Evolutionary conservation across 2,888 invertebrate genomes (phyloP), one percentile per base, ranked within the genome.

Genomic region (Baronia brevicornis): DNA sequence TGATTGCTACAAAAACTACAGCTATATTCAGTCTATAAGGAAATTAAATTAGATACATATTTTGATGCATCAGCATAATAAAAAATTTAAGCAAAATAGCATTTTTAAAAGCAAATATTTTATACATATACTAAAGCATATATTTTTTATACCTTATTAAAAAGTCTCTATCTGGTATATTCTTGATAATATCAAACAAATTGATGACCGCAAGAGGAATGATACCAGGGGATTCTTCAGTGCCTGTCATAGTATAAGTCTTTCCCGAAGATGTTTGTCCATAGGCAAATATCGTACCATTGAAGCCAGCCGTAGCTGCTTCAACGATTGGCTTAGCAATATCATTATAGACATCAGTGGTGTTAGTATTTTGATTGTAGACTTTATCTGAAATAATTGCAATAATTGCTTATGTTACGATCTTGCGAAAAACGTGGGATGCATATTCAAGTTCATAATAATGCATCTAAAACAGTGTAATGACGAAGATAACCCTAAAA

Each of bases 261-360:
- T 95, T 95, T 31, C 95, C 96, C 0, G 95, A 95, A 1, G 94
- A 92, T 3, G 95, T 96, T 68, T 96, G 96, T 4, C 96, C 96
- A 63, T 96, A 96, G 0, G 95, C 95, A 75, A 96, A 94, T 44
- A 96, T 90, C 0, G 96, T 96, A 1, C 94, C 95, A 64, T 94
- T 94, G 49, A 93, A 89, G 2, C 94, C 94, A 41, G 88, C 86
- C 6, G 91, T 80, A 1, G 90, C 88, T 0, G 91, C 87, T 40
- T 90, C 85, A 2, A 94, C 89, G 40, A 94, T 90, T 0, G 91
- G 91, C 48, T 88, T 87, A 0, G 90, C 91, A 43, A 92, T 78
- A 33, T 82, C 85, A 42, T 90, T 65, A 58, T 91, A 94, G 0
- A 94, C 86, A 28, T 87, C 80, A 28, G 67, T 58, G 20, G 91